Evolutionary conservation across 2,797 vertebrate species (phyloP), one percentile per base, ranked within the genome.

Genomic region (Aeoliscus strigatus): DNA sequence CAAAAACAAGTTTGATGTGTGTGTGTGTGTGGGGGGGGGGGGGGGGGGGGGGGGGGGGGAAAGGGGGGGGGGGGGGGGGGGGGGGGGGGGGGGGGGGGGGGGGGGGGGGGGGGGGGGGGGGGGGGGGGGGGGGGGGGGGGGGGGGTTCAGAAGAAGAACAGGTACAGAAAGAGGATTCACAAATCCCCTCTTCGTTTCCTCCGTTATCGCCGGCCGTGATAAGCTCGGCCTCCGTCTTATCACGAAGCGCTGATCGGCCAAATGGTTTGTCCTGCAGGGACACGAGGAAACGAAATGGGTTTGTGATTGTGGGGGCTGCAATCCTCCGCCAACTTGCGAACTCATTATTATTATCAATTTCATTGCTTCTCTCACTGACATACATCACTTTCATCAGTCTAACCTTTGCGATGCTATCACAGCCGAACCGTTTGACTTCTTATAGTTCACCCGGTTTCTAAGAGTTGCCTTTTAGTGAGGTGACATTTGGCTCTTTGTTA

Each of bases 181-280:
- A 86, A 86, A 85, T 81, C 82, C 81, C 63, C 12, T 27, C 71
- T 79, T 83, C 56, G 46, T 72, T 82, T 73, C 66, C 54, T 66
- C 67, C 43, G 69, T 86, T 83, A 84, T 78, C 74, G 33, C 51
- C 52, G 75, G 59, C 66, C 30, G 50, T 51, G 84, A 88, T 88
- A 88, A 88, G 81, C 79, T 70, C 51, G 68, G 68, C 65, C 60
- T n/a, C n/a, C n/a, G 73, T 79, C 82, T 87, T 86, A 88, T 88
- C 86, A 81, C 68, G 79, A 81, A 76, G 57, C 74, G 59, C 66
- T 43, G 46, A 80, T 64, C 78, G 82, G 72, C 73, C 79, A 63
- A 78, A 75, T 71, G 72, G 60, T 69, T 70, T 45, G 56, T 75
- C 74, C 76, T 77, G 60, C 51, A 52, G 71, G 53, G 43, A 70